Conservation (phyloP, 2,797 vertebrate species). For the Coregonus ussuriensis region DNA sequence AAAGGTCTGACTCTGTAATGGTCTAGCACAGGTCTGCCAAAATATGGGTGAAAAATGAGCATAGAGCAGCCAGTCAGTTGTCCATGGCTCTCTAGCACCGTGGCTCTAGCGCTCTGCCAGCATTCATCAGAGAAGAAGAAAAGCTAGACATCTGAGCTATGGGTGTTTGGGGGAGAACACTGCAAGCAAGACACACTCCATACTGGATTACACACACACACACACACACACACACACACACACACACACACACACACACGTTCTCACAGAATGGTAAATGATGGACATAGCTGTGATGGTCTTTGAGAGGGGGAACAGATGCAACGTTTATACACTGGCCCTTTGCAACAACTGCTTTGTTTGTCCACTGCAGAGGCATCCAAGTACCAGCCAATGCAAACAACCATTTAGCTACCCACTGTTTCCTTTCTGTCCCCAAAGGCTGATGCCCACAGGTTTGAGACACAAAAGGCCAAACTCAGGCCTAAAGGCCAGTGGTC, state of each 20-base stretch:
- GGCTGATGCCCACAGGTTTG: neutral
- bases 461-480: neutral
- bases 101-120: conserved; percentile 13
- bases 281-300: conserved; percentile 31
- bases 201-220: conserved; percentile 7
- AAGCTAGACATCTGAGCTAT: conserved; percentile 49
- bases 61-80: neutral
- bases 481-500: neutral
- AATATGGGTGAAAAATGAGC: neutral
- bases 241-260: conserved; percentile 54
- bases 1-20: neutral
- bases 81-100: neutral
- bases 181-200: conserved; percentile 1
- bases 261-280: conserved; percentile 50
- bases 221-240: neutral
- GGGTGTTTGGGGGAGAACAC: conserved; percentile 25
- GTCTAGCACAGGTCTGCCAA: conserved; percentile 11
- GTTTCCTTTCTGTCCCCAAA: neutral
- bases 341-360: conserved; percentile 57
- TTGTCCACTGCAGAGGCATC: conserved; percentile 53
- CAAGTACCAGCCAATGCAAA: conserved; percentile 54
- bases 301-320: conserved; percentile 52
- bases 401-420: conserved; percentile 38
- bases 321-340: conserved; percentile 58
- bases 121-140: conserved; percentile 35